A percentile compares a stretch with the other conserved stretches of the same genome.
These are phyloP conservation scores for Etia nguti DNA, from an alignment of 2,113 vertebrate species.

Conservation along the genomic window DNA sequence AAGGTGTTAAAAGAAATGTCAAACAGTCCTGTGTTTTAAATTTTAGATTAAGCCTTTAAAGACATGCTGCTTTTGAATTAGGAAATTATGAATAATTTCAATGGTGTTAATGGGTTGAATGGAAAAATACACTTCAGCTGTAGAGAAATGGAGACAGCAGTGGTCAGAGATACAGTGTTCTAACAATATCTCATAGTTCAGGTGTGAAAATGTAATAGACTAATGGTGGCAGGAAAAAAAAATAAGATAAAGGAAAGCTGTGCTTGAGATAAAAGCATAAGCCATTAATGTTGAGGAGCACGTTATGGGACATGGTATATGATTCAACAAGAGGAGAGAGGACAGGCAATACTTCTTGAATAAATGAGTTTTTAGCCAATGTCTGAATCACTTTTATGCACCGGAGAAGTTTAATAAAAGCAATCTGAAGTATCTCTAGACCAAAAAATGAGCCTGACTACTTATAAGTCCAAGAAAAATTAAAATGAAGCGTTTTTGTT, in stretches of 20 bases:
- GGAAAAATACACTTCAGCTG: neutral
- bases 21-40: neutral
- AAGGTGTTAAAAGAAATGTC: neutral
- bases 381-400: neutral
- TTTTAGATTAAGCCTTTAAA: neutral
- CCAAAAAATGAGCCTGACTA: neutral
- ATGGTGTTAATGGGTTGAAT: neutral
- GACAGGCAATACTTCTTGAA: neutral
- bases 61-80: neutral
- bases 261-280: neutral
- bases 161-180: neutral
- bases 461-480: neutral
- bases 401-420: neutral
- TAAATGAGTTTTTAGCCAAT: neutral
- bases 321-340: neutral
- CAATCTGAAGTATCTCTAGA: neutral
- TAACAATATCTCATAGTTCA: neutral
- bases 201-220: neutral
- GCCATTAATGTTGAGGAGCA: slow-evolving; percentile 1
- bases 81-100: neutral
- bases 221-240: neutral
- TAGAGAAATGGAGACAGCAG: neutral
- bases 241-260: neutral
- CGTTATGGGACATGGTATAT: neutral
- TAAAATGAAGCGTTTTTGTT: neutral